Evolutionary conservation across 2,113 vertebrate genomes (phyloP).

Genomic region (Epinephelus fuscoguttatus): DNA sequence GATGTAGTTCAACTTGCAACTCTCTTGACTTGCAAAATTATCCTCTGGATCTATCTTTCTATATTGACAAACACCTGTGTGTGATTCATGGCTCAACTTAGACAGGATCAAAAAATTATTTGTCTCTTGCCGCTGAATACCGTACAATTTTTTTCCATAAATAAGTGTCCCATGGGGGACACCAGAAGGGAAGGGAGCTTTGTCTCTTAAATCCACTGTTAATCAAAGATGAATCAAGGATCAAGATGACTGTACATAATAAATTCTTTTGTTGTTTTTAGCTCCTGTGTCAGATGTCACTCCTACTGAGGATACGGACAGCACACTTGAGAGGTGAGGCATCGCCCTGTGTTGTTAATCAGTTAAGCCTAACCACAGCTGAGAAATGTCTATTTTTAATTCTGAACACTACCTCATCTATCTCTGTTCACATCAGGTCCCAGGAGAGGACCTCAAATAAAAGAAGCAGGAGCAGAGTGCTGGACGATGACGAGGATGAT

Average conservation of each 20-base stretch:
- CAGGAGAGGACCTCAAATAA: slow-evolving; percentile 67
- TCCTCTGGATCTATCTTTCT: no score
- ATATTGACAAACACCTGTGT: no score
- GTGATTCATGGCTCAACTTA: no score
- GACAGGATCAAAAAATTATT: no score
- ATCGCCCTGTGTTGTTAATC: not conserved
- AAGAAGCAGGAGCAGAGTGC: slow-evolving; percentile 84
- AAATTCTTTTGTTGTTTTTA: slow-evolving; percentile 25
- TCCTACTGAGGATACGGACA: slow-evolving; percentile 39
- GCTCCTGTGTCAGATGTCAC: slow-evolving; percentile 37
- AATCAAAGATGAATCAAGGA: not conserved
- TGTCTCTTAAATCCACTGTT: not conserved
- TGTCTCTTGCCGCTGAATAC: no score
- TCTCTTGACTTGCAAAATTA: no score
- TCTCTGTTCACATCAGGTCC: slow-evolving; percentile 48
- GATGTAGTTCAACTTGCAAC: no score
- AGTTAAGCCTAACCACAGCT: not conserved
- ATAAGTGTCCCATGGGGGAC: no score
- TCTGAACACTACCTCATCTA: not conserved
- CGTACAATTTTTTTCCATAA: no score
- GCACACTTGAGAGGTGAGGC: slow-evolving; percentile 61
- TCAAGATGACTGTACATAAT: not conserved
- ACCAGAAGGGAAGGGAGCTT: no score
- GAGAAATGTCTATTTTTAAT: slow-evolving; percentile 14
- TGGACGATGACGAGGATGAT: slow-evolving; percentile 77